Base-by-base conservation (phyloP, 1,140 invertebrate species). In the Zophobas atratus region DNA sequence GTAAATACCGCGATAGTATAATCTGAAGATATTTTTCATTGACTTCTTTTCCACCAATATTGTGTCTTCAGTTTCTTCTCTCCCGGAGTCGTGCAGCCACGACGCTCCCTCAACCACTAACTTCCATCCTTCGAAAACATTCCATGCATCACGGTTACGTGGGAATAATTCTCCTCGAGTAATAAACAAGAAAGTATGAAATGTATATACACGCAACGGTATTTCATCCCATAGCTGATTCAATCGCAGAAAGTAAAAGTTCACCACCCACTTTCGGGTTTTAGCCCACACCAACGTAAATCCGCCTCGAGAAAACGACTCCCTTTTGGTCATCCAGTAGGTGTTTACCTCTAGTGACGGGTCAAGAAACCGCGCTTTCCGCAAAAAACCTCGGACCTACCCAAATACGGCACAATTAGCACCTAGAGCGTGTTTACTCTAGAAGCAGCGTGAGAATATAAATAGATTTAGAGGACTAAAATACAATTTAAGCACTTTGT, bases 151-250 rank as follows among this genome's bases (percentile, higher is more conserved):
- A 67, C 32, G 39, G 20, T 20, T 39, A 67, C 60, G 60, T 67
- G 60, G 60, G 60, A 67, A 67, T 67, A 8, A 43, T 67, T 67
- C 33, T 41, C 38, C 39, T 67, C 36, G 60, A 8, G 39, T 41
- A 67, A 67, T 67, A 67, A 67, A 67, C 60, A 67, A 67, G n/a
- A 41, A 67, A 67, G 36, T 51, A 51, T 51, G 49, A 51, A 51
- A 51, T 51, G 49, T 20, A 6, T 20, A 20, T 67, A 67, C 60
- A 67, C 60, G 60, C 60, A 67, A 67, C 60, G 60, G 60, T 67
- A 67, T 67, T 67, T 67, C 60, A 67, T 67, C 60, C 43, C 33
- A 51, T 51, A 51, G 49, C n/a, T 51, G 49, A 51, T 67, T 43
- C 60, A 43, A 39, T 39, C 35, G 8, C 57, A 33, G 60, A 67